Conservation (phyloP, 2,888 invertebrate species). For the Pedicia rivosa region DNA sequence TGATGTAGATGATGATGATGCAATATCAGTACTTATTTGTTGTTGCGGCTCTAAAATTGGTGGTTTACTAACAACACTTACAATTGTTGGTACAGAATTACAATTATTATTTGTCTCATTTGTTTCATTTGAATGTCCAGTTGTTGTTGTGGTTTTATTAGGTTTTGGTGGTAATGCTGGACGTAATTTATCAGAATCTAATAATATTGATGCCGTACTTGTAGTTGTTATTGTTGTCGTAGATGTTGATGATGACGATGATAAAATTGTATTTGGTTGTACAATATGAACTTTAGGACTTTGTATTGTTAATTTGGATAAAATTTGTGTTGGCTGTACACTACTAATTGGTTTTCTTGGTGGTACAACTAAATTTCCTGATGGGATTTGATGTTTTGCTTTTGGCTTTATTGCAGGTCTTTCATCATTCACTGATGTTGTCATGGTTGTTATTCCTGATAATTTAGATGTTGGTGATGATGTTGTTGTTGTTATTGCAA, state of each 20-base stretch:
- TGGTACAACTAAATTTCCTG: constrained; percentile 26
- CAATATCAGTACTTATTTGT: constrained; percentile 6
- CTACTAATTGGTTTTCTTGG: constrained; percentile 72
- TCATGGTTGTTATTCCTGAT: neutral
- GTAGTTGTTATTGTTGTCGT: constrained; percentile 34
- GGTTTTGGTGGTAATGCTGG: constrained; percentile 78
- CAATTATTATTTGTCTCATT: constrained; percentile 1
- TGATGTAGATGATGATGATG: constrained; percentile 8
- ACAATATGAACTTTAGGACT: constrained; percentile 33
- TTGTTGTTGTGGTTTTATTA: constrained; percentile 29
- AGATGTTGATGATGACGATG: constrained; percentile 24
- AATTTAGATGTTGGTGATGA: constrained; percentile 16
- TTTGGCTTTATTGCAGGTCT: constrained; percentile 25
- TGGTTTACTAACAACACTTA: constrained; percentile 17
- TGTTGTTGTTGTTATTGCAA: constrained; percentile 20
- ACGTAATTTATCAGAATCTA: constrained; percentile 39
- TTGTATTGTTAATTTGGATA: constrained; percentile 27
- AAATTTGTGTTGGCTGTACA: constrained; percentile 64
- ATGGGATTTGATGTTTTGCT: constrained; percentile 22
- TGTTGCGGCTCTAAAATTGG: constrained; percentile 13
- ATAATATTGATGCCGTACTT: constrained; percentile 41
- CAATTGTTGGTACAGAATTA: constrained; percentile 13
- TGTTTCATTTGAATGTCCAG: constrained; percentile 1
- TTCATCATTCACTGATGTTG: constrained; percentile 11
- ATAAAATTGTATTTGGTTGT: constrained; percentile 26